These are phyloP conservation scores for Eulithis prunata DNA, from an alignment of 2,888 invertebrate species.

Conservation along the genomic window DNA sequence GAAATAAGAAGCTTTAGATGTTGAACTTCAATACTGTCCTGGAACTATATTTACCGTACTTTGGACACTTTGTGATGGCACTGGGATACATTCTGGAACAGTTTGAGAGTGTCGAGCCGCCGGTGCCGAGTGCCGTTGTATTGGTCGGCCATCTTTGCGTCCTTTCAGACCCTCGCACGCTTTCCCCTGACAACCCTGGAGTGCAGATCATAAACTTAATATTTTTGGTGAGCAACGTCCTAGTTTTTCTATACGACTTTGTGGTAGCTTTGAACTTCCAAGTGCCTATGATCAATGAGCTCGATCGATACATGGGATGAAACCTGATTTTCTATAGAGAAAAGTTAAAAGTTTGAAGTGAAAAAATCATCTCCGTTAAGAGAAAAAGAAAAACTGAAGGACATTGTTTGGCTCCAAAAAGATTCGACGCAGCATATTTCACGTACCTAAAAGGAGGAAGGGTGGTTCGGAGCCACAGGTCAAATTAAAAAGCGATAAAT, in stretches of 20 bases:
- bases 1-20: conserved; percentile 47
- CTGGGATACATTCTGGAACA: conserved; percentile 72
- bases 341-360: neutral
- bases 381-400: conserved; percentile 16
- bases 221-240: conserved; percentile 61
- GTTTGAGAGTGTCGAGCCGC: conserved; percentile 56
- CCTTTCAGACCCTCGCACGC: conserved; percentile 57
- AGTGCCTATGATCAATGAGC: conserved; percentile 35
- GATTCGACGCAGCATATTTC: conserved; percentile 29
- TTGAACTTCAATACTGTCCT: conserved; percentile 45
- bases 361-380: conserved; percentile 1
- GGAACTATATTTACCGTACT: conserved; percentile 58
- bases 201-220: conserved; percentile 60
- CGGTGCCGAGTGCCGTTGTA: conserved; percentile 69
- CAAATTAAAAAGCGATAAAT: conserved; percentile 55
- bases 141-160: conserved; percentile 67
- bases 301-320: conserved; percentile 34
- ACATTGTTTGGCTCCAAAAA: conserved; percentile 4
- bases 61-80: conserved; percentile 69
- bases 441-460: conserved; percentile 22
- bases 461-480: conserved; percentile 32
- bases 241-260: conserved; percentile 68
- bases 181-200: conserved; percentile 54
- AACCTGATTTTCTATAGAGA: conserved; percentile 1
- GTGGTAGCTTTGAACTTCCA: conserved; percentile 41